These are phyloP conservation scores for Monoplex corrugatus DNA, from an alignment of 2,888 invertebrate genomes.

Conservation along the genomic window DNA sequence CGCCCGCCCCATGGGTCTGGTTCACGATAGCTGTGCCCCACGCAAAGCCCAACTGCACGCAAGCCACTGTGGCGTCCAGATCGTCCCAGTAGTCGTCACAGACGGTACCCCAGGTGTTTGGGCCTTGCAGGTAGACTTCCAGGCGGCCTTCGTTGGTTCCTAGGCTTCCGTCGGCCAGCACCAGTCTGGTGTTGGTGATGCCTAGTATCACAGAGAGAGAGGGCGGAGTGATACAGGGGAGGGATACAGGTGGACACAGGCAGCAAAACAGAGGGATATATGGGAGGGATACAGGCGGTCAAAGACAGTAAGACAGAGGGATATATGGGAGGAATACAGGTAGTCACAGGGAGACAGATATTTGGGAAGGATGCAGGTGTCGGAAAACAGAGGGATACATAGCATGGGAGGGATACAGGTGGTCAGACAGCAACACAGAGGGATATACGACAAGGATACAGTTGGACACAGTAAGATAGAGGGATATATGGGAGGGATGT, in stretches of 20 bases:
- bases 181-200: slow-evolving; percentile 85
- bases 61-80: slow-evolving; percentile 72
- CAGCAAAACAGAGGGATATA: not conserved
- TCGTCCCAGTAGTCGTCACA: slow-evolving; percentile 76
- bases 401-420: not conserved
- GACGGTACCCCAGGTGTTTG: slow-evolving; percentile 74
- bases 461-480: no score
- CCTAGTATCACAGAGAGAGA: slow-evolving; percentile 61
- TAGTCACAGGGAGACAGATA: not conserved
- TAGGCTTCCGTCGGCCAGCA: slow-evolving; percentile 54
- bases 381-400: not conserved
- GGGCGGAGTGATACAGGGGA: no score
- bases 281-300: not conserved
- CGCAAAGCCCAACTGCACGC: slow-evolving; percentile 68
- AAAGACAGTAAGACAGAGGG: no score
- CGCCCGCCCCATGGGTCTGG: slow-evolving; percentile 39
- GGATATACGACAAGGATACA: no score
- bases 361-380: not conserved
- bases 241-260: not conserved
- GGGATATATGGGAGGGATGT: not conserved
- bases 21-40: slow-evolving; percentile 64
- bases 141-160: slow-evolving; percentile 84
- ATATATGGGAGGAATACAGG: not conserved
- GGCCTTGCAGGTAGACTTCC: slow-evolving; percentile 83
- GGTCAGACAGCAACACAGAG: no score